Conservation (phyloP, 1,140 invertebrate genomes). For the Danaus plexippus region DNA sequence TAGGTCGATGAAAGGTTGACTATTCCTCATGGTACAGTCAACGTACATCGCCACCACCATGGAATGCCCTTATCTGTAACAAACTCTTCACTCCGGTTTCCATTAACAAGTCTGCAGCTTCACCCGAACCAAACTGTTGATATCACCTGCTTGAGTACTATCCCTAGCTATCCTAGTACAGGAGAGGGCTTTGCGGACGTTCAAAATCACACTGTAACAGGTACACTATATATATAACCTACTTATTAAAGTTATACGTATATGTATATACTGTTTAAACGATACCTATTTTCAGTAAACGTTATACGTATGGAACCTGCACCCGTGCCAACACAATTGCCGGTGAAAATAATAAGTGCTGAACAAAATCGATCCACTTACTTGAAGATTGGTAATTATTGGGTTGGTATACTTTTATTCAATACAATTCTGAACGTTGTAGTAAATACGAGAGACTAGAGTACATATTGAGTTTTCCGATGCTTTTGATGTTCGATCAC, state of each 20-base stretch:
- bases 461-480: too few relatives aligned
- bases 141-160: slow-evolving; percentile 81
- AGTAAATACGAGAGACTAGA: background rate
- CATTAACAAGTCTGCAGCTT: slow-evolving; percentile 76
- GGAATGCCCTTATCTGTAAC: slow-evolving; percentile 53
- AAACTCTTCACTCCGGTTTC: slow-evolving; percentile 72
- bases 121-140: slow-evolving; percentile 77
- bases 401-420: slow-evolving; percentile 15
- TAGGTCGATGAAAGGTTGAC: slow-evolving; percentile 65
- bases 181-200: slow-evolving; percentile 79
- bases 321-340: slow-evolving; percentile 53
- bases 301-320: slow-evolving; percentile 48
- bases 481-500: too few relatives aligned
- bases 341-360: slow-evolving; percentile 51
- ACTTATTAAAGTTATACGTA: background rate
- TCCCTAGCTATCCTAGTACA: slow-evolving; percentile 76
- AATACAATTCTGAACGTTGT: slow-evolving; percentile 6
- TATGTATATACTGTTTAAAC: too few relatives aligned
- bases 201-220: slow-evolving; percentile 73
- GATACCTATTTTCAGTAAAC: slow-evolving; percentile 42
- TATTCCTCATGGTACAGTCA: slow-evolving; percentile 48
- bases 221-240: background rate
- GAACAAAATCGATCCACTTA: slow-evolving; percentile 37
- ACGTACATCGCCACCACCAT: slow-evolving; percentile 45
- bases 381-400: slow-evolving; percentile 20